phyloP scores from a whole-genome alignment of 2,888 invertebrate genomes.

The Lycia hirtaria region DNA sequence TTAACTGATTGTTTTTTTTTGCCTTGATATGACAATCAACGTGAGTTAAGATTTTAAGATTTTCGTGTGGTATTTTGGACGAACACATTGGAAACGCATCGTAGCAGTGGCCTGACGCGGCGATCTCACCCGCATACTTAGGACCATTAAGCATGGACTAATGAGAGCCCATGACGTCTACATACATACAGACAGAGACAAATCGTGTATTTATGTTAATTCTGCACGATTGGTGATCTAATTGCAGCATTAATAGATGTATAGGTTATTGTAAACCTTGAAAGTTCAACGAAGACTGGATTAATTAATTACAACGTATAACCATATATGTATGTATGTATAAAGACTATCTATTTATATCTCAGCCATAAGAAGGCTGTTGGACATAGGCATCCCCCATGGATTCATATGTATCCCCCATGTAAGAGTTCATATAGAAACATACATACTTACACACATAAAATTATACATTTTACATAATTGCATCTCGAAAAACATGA shows the following conservation, averaged over 20 bases:
- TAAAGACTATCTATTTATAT: too few species aligned
- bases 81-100: slow-evolving; percentile 44
- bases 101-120: slow-evolving; percentile 52
- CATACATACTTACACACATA: too few species aligned
- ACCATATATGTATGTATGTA: too few species aligned
- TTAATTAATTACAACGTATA: too few species aligned
- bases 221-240: slow-evolving; percentile 19
- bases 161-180: slow-evolving; percentile 67
- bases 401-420: too few species aligned
- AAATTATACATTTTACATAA: too few species aligned
- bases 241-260: slow-evolving; percentile 21
- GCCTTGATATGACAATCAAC: too few species aligned
- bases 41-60: background rate
- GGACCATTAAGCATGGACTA: slow-evolving; percentile 76
- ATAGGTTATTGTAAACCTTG: slow-evolving; percentile 20
- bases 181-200: slow-evolving; percentile 32
- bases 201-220: slow-evolving; percentile 37
- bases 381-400: too few species aligned
- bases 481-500: too few species aligned
- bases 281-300: background rate
- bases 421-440: too few species aligned
- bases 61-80: slow-evolving; percentile 7
- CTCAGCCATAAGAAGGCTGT: too few species aligned
- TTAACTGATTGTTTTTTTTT: too few species aligned
- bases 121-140: slow-evolving; percentile 78